phyloP scores from a whole-genome alignment of 1,140 invertebrate species.

The Pseudomyrmex pallidus region DNA sequence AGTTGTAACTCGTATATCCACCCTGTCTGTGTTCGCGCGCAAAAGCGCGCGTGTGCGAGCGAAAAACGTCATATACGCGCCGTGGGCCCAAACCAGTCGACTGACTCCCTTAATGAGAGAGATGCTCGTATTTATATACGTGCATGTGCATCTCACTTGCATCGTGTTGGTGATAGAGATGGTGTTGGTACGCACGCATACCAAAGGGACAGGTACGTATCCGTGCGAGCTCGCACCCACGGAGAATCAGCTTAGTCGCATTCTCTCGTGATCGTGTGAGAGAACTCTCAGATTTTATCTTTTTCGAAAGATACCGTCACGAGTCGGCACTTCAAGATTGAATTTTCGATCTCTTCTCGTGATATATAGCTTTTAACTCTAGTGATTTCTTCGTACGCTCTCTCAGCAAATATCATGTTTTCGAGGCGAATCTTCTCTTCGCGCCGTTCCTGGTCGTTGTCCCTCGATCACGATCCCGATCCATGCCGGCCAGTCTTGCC shows the following conservation, averaged over 20 bases:
- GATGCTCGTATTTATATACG: slow-evolving; percentile 50
- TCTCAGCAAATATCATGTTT: not conserved
- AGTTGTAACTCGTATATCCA: slow-evolving; percentile 11
- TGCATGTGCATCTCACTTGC: slow-evolving; percentile 9
- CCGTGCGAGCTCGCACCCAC: slow-evolving; percentile 45
- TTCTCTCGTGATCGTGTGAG: slow-evolving; percentile 49
- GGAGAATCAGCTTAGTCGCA: slow-evolving; percentile 58
- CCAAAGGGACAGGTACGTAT: slow-evolving; percentile 47
- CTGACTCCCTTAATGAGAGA: slow-evolving; percentile 66
- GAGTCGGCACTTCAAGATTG: not conserved
- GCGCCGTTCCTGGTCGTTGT: slow-evolving; percentile 66
- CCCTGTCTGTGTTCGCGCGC: slow-evolving; percentile 8
- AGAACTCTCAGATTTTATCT: slow-evolving; percentile 52
- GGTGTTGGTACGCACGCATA: slow-evolving; percentile 49
- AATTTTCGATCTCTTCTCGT: no score
- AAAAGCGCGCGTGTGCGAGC: slow-evolving; percentile 7
- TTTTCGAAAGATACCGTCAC: not conserved
- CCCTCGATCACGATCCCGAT: slow-evolving; percentile 74
- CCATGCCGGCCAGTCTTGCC: slow-evolving; percentile 74
- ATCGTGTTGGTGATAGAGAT: not conserved
- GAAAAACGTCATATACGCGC: slow-evolving; percentile 55
- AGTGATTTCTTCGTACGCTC: not conserved
- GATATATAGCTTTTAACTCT: not conserved
- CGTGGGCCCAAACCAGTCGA: slow-evolving; percentile 62
- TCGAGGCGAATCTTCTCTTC: slow-evolving; percentile 2